phyloP scores from a whole-genome alignment of 2,797 vertebrate genomes.

The Echiichthys vipera region DNA sequence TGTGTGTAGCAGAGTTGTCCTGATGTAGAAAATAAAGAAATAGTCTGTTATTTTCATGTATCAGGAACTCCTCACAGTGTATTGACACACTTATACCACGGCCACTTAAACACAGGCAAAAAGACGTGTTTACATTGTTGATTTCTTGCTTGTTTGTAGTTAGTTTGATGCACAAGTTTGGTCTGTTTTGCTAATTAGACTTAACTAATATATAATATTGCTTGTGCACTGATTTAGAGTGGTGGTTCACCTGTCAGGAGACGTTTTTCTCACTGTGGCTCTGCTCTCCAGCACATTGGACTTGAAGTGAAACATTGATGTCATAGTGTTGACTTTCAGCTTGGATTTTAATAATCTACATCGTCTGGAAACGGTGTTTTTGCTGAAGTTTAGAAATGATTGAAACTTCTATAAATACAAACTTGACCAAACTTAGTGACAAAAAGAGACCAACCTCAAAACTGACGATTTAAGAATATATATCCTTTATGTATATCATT shows the following conservation, averaged over 20 bases:
- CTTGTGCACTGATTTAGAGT: background rate
- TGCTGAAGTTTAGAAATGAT: background rate
- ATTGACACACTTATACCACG: constrained; percentile 33
- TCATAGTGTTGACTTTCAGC: background rate
- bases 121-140: background rate
- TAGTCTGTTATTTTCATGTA: background rate
- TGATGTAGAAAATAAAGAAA: constrained; percentile 10
- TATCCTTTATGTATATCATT: background rate
- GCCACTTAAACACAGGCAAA: constrained; percentile 12
- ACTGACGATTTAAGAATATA: no score
- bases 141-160: background rate
- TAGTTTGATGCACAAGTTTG: background rate
- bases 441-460: background rate
- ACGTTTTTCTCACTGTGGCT: background rate
- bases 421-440: background rate
- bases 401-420: background rate
- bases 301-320: background rate
- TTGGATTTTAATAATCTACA: background rate
- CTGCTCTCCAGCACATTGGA: background rate
- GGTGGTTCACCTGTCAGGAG: no score
- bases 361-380: background rate
- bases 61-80: constrained; percentile 4
- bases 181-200: background rate
- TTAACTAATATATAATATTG: background rate
- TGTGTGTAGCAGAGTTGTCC: background rate